A percentile compares a stretch with the other conserved stretches of the same genome.
phyloP scores from a whole-genome alignment of 2,797 vertebrate genomes.

The Lagorchestes hirsutus region DNA sequence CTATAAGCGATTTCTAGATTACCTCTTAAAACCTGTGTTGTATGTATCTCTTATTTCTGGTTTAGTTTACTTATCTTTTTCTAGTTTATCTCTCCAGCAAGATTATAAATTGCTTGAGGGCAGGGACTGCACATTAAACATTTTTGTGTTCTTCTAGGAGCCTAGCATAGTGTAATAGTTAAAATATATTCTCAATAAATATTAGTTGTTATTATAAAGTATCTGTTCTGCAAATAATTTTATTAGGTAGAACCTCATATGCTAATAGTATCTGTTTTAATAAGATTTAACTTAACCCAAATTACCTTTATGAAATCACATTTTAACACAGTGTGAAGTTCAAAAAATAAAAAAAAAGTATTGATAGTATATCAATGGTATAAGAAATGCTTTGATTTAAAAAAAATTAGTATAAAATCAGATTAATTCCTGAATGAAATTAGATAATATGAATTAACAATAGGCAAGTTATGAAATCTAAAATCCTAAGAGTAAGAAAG shows the following conservation, averaged over 20 bases:
- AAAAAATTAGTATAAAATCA: neutral
- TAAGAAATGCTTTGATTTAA: neutral
- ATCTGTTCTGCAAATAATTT: slow-evolving; percentile 37
- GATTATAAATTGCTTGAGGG: neutral
- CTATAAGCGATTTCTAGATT: neutral
- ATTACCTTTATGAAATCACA: neutral
- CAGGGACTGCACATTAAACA: neutral
- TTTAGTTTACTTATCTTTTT: neutral
- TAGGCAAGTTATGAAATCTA: neutral
- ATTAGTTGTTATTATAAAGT: slow-evolving; percentile 59
- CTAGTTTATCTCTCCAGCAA: neutral
- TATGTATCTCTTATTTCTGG: neutral
- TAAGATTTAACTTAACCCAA: neutral
- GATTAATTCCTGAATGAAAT: neutral
- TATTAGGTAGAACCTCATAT: slow-evolving; percentile 10
- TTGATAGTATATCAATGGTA: neutral
- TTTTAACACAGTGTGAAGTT: neutral
- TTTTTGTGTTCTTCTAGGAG: neutral
- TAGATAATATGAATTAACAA: neutral
- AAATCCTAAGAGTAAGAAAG: slow-evolving; percentile 61
- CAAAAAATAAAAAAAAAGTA: neutral
- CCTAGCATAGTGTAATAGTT: neutral
- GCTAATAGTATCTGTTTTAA: neutral
- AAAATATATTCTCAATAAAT: slow-evolving; percentile 28
- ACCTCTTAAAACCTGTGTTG: neutral